Conservation (phyloP, 2,797 vertebrate genomes). For the Gobionotothen gibberifrons region DNA sequence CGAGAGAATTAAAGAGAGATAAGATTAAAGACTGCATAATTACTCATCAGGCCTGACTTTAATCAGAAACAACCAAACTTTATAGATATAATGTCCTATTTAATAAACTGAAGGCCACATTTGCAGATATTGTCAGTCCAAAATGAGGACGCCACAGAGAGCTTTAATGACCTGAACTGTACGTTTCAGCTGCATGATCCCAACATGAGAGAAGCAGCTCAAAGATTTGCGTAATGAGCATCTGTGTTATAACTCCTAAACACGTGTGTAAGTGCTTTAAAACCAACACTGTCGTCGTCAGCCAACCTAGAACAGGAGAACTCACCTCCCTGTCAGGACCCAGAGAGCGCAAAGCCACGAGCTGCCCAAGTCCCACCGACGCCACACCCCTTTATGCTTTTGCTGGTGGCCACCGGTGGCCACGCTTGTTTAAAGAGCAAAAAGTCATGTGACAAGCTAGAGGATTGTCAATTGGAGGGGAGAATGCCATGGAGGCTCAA, state of each 20-base stretch:
- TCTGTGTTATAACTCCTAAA: constrained; percentile 4
- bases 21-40: constrained; percentile 3
- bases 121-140: constrained; percentile 3
- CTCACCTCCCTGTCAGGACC: constrained; percentile 7
- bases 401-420: constrained; percentile 4
- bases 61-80: constrained; percentile 4
- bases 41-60: not conserved
- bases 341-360: constrained; percentile 4
- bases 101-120: not conserved
- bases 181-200: constrained; percentile 37
- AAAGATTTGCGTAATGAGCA: not conserved
- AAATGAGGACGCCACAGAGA: constrained; percentile 6
- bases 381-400: constrained; percentile 18
- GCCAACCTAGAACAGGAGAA: constrained; percentile 4
- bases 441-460: constrained; percentile 54
- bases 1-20: not conserved
- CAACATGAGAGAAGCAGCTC: constrained; percentile 30
- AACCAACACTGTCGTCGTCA: constrained; percentile 5
- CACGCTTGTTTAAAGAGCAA: constrained; percentile 33
- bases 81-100: not conserved
- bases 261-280: constrained; percentile 6
- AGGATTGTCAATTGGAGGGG: constrained; percentile 48
- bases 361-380: constrained; percentile 31
- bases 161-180: constrained; percentile 31
- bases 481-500: constrained; percentile 63